These are phyloP conservation scores for Pyrochroa serraticornis DNA, from an alignment of 2,888 invertebrate genomes.

Conservation along the genomic window DNA sequence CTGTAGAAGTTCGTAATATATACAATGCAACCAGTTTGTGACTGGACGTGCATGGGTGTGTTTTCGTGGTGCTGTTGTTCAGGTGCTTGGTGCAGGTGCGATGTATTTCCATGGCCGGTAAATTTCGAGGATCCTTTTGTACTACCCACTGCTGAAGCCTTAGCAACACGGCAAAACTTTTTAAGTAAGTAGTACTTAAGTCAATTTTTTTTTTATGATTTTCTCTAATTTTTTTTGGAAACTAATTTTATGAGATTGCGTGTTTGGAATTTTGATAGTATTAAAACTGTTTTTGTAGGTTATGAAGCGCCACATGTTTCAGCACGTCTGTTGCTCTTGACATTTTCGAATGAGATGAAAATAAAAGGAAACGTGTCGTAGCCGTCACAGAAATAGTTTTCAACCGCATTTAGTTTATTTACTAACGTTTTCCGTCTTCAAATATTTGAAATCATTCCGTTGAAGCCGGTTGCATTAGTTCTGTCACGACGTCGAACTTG, in stretches of 20 bases:
- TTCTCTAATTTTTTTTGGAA: neutral
- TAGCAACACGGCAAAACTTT: slow-evolving; percentile 15
- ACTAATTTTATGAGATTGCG: neutral
- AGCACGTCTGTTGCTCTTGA: slow-evolving; percentile 16
- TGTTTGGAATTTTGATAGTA: neutral
- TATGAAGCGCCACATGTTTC: slow-evolving; percentile 8
- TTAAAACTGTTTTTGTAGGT: slow-evolving; percentile 4
- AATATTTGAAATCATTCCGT: slow-evolving; percentile 13
- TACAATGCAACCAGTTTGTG: slow-evolving; percentile 32
- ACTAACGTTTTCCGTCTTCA: slow-evolving; percentile 21
- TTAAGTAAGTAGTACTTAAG: slow-evolving; percentile 30
- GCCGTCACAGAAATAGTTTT: slow-evolving; percentile 17
- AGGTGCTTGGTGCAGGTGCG: slow-evolving; percentile 40
- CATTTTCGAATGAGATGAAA: slow-evolving; percentile 19
- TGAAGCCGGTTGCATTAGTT: slow-evolving; percentile 15
- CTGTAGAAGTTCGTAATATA: slow-evolving; percentile 17
- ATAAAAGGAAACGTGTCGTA: slow-evolving; percentile 11
- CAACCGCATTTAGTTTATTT: slow-evolving; percentile 17
- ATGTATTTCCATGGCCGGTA: slow-evolving; percentile 30
- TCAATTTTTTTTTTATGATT: neutral
- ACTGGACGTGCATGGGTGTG: slow-evolving; percentile 25
- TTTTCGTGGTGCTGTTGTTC: slow-evolving; percentile 32
- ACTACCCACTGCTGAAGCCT: slow-evolving; percentile 25
- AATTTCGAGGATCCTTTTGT: slow-evolving; percentile 31
- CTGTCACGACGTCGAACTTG: too few relatives aligned